phyloP scores from a whole-genome alignment of 1,140 invertebrate genomes.

The Papilio xuthus region DNA sequence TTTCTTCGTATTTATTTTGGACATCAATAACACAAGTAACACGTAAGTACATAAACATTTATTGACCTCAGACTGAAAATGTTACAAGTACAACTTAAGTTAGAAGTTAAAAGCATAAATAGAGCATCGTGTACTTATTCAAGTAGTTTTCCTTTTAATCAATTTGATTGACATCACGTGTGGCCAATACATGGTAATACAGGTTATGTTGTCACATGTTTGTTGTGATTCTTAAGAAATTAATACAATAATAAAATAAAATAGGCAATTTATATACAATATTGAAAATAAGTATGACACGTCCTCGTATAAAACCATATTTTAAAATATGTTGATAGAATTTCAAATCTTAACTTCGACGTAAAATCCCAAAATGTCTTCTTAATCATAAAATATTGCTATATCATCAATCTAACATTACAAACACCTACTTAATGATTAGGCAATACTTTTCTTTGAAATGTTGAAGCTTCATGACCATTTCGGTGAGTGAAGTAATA shows the following conservation, averaged over 20 bases:
- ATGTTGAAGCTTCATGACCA: not conserved
- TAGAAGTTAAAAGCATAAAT: too few species aligned
- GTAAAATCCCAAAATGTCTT: not conserved
- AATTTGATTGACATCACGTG: too few species aligned
- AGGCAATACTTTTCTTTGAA: not conserved
- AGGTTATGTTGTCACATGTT: not conserved
- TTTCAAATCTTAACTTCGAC: not conserved
- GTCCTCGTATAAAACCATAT: not conserved
- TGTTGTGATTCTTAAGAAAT: not conserved
- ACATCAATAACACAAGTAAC: not conserved
- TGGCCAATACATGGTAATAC: not conserved
- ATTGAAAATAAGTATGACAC: not conserved
- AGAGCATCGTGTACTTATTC: too few species aligned
- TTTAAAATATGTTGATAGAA: not conserved
- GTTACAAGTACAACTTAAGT: too few species aligned
- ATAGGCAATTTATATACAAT: conserved; percentile 20
- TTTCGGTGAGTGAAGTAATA: not conserved
- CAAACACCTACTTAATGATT: not conserved
- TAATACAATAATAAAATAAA: not conserved
- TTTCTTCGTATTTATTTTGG: not conserved
- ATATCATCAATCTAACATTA: not conserved
- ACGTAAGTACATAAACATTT: not conserved
- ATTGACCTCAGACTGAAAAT: too few species aligned
- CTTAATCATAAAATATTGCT: not conserved
- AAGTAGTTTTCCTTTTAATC: too few species aligned